A percentile compares a stretch with the other conserved stretches of the same genome.
Conservation (phyloP, 2,797 vertebrate genomes). For the Platyrinchus mystaceus region DNA sequence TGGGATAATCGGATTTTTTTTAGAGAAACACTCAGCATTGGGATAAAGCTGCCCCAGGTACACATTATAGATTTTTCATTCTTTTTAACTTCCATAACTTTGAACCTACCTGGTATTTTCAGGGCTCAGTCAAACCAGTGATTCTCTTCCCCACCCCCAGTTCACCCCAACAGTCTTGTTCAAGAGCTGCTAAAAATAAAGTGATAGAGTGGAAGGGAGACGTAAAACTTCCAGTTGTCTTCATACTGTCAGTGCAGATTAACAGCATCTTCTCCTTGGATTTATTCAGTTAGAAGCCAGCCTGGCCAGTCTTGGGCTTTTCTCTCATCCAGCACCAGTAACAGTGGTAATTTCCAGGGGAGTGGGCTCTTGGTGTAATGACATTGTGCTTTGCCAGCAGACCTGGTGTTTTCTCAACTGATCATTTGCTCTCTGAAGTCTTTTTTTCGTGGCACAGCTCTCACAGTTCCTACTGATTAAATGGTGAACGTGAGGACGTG, state of each 20-base stretch:
- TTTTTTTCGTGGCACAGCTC: background rate
- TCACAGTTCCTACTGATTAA: background rate
- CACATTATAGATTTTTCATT: background rate
- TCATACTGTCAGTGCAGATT: accelerated
- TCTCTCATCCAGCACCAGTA: background rate
- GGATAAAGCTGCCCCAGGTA: background rate
- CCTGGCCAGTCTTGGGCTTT: background rate
- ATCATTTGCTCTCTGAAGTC: background rate
- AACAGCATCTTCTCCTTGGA: background rate
- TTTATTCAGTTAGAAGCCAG: background rate
- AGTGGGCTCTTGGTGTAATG: background rate
- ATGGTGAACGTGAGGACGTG: background rate
- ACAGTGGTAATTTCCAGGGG: background rate
- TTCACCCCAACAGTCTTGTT: background rate
- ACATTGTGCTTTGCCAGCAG: background rate
- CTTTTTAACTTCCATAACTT: background rate
- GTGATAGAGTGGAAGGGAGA: background rate
- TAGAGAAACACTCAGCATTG: background rate
- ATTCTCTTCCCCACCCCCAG: background rate
- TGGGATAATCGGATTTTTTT: background rate
- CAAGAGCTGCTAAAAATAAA: slow-evolving; percentile 40
- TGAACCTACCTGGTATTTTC: background rate
- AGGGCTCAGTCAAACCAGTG: background rate
- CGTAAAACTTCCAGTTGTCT: background rate
- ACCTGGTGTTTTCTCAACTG: background rate